Conservation (phyloP, 2,113 vertebrate genomes). For the Nycticryphes semicollaris region DNA sequence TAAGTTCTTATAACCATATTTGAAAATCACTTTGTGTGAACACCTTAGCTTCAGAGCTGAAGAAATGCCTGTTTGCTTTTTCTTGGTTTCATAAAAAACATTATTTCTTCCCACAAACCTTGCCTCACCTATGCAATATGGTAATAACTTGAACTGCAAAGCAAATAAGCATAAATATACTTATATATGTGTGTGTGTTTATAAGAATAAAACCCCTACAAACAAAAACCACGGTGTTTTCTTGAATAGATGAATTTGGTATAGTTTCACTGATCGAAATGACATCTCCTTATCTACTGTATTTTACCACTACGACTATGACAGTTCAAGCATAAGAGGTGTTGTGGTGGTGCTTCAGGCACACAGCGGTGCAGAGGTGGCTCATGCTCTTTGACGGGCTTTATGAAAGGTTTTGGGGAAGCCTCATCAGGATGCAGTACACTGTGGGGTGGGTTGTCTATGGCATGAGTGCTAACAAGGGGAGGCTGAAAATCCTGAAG, state of each 20-base stretch:
- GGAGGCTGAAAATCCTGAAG: background rate
- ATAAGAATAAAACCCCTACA: background rate
- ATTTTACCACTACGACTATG: background rate
- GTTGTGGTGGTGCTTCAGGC: background rate
- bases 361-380: background rate
- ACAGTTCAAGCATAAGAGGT: background rate
- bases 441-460: accelerated
- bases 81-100: background rate
- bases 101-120: background rate
- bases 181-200: background rate
- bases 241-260: background rate
- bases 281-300: background rate
- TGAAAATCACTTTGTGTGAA: background rate
- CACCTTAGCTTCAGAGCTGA: background rate
- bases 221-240: background rate
- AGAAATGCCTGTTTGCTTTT: background rate
- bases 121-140: background rate
- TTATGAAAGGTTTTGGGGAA: background rate
- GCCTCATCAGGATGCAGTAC: background rate
- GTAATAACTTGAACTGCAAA: background rate
- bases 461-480: background rate
- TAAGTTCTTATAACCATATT: background rate
- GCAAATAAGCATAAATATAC: background rate
- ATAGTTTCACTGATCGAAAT: background rate
- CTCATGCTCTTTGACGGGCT: background rate